Base-by-base conservation (phyloP, 2,113 vertebrate species). In the Trematomus loennbergii region DNA sequence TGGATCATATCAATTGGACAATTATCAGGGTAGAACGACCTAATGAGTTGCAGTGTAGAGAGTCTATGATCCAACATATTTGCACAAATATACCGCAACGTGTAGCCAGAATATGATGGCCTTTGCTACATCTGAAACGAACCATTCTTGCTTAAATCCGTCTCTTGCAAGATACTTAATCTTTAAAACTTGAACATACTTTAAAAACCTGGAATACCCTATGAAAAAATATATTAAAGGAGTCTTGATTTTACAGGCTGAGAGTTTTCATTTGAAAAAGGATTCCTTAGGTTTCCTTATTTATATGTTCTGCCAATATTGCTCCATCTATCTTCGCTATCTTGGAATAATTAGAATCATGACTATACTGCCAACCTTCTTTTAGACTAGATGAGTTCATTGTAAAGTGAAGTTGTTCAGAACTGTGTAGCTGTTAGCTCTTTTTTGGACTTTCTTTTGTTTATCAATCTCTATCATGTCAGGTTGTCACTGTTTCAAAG, bases 81-180 rank as follows among this genome's bases (percentile, higher is more conserved):
- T 13, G 5, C 22, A 50, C 18, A 2, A 50, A 43, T n/a, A 17
- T 5, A 22, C 33, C 33, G 5, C 33, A 2, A 36, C 36, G 5
- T 36, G 17, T 20, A 29, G 3, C 6, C 0, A 17, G 10, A 40
- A 11, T 17, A 20, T 40, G 46, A 17, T 33, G 4, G 15, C 9
- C n/a, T 45, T n/a, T 29, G 33, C 49, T 46, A 0, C 1, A 52
- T 10, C 1, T 2, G 17, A n/a, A 29, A 29, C 20, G 0, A 8
- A 10, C 16, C 20, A 45, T 57, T 33, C 5, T 48, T 43, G 54
- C 16, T 69, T 3, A 54, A n/a, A 20, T 68, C 7, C 9, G 50
- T 54, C 17, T 67, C 65, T 68, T 43, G 50, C 36, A 70, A 70
- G 15, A 12, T 50, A 46, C 12, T 20, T 22, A 6, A 67, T 55